phyloP scores from a whole-genome alignment of 2,113 vertebrate genomes.

The Sigmodon hispidus region DNA sequence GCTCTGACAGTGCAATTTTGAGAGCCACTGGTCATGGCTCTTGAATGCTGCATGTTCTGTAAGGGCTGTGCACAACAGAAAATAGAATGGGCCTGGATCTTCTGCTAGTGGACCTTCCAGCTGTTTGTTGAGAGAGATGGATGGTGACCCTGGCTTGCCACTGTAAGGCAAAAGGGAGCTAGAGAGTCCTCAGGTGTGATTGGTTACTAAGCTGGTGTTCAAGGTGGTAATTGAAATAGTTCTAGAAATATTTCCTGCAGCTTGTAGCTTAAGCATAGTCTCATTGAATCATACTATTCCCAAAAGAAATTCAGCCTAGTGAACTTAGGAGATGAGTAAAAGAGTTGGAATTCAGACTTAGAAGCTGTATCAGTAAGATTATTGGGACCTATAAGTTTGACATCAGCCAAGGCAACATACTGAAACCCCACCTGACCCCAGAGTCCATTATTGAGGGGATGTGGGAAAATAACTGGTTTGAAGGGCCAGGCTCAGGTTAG shows the following conservation, averaged over 20 bases:
- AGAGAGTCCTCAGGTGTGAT: background rate
- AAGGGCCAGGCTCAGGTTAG: background rate
- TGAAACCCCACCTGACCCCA: background rate
- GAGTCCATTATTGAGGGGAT: background rate
- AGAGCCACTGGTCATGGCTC: background rate
- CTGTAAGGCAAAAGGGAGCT: background rate
- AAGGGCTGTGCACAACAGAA: background rate
- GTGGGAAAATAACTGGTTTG: background rate
- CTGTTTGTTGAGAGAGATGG: background rate
- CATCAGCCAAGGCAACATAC: background rate
- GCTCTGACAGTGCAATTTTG: background rate
- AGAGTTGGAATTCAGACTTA: background rate
- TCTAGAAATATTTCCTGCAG: background rate
- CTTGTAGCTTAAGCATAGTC: background rate
- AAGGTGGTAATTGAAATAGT: background rate
- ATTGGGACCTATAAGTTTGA: background rate
- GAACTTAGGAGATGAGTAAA: background rate
- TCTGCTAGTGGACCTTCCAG: background rate
- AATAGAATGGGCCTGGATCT: background rate
- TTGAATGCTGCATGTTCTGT: background rate
- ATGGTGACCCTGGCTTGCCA: background rate
- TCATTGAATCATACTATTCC: background rate
- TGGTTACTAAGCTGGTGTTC: background rate
- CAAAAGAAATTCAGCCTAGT: background rate
- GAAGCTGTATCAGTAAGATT: background rate